These are phyloP conservation scores for Phymanthus crucifer DNA, from an alignment of 92 coral and sea anemone species.

Conservation along the genomic window DNA sequence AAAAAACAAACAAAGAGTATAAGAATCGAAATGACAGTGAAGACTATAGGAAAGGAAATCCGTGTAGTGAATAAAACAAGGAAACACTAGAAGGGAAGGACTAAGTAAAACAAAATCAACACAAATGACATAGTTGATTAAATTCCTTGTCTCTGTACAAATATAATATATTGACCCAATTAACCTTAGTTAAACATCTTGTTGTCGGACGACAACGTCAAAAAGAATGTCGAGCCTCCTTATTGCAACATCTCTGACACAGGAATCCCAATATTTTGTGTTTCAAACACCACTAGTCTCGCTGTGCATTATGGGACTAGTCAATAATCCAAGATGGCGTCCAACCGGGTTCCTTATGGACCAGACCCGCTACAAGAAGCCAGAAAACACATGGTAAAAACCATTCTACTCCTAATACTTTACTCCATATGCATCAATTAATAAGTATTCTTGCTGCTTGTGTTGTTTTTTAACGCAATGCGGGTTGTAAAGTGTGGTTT, in stretches of 20 bases:
- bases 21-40: too few species aligned
- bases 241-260: neutral
- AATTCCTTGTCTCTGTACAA: too few species aligned
- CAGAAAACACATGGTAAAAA: conserved; percentile 62
- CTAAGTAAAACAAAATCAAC: too few species aligned
- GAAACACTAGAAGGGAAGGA: too few species aligned
- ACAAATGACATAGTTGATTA: too few species aligned
- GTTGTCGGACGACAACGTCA: neutral
- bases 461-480: neutral
- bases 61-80: too few species aligned
- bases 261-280: neutral
- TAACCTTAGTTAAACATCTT: neutral
- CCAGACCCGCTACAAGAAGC: conserved; percentile 79
- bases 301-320: conserved; percentile 17
- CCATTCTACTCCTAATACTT: neutral
- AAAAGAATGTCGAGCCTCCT: neutral
- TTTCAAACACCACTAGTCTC: neutral
- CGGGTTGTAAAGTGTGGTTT: neutral
- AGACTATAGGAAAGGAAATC: too few species aligned
- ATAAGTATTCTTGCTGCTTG: neutral
- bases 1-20: too few species aligned
- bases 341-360: conserved; percentile 49
- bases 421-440: neutral
- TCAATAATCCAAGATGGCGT: conserved; percentile 73
- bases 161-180: too few species aligned